Percentiles rank a stretch among this genome's conserved stretches.
phyloP scores from a whole-genome alignment of 2,888 invertebrate genomes.

The Holacanthella duospinosa region DNA sequence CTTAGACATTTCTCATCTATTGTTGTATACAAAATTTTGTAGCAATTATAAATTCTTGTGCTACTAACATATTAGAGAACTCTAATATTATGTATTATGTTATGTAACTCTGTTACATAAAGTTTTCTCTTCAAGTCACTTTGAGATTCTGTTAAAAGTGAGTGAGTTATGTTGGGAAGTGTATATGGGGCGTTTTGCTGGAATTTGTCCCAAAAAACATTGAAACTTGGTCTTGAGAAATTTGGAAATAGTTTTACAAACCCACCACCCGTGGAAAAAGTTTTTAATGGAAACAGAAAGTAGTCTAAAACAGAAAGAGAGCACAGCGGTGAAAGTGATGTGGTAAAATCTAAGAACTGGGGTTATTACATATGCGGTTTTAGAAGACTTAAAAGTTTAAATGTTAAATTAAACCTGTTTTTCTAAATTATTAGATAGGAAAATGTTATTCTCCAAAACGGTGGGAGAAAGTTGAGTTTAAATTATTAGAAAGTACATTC shows the following conservation, averaged over 20 bases:
- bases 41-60: too few species aligned
- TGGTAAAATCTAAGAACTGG: not conserved
- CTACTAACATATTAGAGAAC: too few species aligned
- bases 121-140: too few species aligned
- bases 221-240: not conserved
- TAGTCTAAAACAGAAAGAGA: not conserved
- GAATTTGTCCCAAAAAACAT: not conserved
- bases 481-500: too few species aligned
- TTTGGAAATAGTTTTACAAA: not conserved
- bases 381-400: not conserved
- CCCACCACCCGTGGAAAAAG: not conserved
- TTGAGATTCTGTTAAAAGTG: too few species aligned
- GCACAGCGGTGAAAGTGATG: not conserved
- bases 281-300: constrained; percentile 1
- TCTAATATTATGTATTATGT: too few species aligned
- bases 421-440: not conserved
- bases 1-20: too few species aligned
- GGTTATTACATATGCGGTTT: not conserved
- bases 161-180: not conserved
- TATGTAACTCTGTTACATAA: too few species aligned
- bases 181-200: not conserved
- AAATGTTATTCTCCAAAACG: too few species aligned
- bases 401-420: not conserved
- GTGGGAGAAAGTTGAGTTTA: too few species aligned
- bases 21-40: too few species aligned